phyloP scores from a whole-genome alignment of 2,888 invertebrate species.

The Noctua janthina region DNA sequence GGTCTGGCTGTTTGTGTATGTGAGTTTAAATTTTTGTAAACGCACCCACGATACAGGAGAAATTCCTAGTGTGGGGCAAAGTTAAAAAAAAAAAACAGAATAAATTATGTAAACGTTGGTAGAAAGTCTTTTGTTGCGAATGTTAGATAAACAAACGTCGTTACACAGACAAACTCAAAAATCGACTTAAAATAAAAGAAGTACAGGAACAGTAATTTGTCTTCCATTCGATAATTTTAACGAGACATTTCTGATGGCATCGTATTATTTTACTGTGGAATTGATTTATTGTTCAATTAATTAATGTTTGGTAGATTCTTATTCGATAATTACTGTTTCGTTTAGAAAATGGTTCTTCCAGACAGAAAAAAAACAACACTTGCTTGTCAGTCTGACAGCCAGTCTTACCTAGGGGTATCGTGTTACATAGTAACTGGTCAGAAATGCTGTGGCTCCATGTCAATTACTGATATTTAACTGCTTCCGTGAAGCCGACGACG shows the following conservation, averaged over 20 bases:
- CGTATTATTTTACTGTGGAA: slow-evolving; percentile 13
- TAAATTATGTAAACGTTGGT: not conserved
- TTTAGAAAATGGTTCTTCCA: not conserved
- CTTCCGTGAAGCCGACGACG: not conserved
- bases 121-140: not conserved
- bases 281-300: slow-evolving; percentile 22
- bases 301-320: not conserved
- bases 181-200: not conserved
- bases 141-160: no score
- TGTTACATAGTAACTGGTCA: not conserved
- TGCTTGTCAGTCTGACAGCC: not conserved
- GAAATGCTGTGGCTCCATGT: not conserved
- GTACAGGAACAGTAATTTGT: slow-evolving; percentile 45
- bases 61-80: no score
- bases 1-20: no score
- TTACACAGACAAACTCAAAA: not conserved
- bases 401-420: not conserved
- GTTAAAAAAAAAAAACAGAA: no score
- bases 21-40: no score
- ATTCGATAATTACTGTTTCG: not conserved
- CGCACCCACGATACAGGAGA: no score
- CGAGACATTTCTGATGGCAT: slow-evolving; percentile 26
- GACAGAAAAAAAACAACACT: not conserved
- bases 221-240: slow-evolving; percentile 25
- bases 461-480: not conserved